Evolutionary conservation across 2,888 invertebrate species (phyloP).

Genomic region (Cephus spinipes): DNA sequence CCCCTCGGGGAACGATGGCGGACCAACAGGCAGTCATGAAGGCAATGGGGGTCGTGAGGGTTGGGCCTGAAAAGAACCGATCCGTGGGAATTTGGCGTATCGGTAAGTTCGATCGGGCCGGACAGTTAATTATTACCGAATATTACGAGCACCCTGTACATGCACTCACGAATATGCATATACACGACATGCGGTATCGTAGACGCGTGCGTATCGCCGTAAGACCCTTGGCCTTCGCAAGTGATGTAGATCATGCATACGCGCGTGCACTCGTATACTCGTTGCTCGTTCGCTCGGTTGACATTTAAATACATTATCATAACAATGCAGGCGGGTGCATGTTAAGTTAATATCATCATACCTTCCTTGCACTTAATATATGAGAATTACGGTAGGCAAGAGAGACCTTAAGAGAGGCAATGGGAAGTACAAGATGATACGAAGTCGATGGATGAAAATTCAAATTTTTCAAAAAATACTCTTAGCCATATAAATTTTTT

Average conservation of each 20-base stretch:
- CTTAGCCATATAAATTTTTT: neutral
- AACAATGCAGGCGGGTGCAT: slow-evolving; percentile 60
- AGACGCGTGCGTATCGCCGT: neutral
- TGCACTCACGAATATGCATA: neutral
- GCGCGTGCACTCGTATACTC: neutral
- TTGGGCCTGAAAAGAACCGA: neutral
- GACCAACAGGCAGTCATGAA: neutral
- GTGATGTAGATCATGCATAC: slow-evolving; percentile 1
- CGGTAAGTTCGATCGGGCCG: neutral
- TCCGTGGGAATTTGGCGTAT: neutral
- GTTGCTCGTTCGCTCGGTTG: slow-evolving; percentile 36
- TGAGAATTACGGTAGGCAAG: slow-evolving; percentile 3
- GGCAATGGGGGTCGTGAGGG: neutral
- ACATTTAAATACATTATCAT: slow-evolving; percentile 64
- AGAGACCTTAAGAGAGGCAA: slow-evolving; percentile 1
- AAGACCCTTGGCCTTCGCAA: neutral
- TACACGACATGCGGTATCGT: neutral
- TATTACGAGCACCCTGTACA: neutral
- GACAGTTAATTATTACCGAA: neutral
- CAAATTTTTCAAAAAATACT: neutral
- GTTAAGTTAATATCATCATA: slow-evolving; percentile 56
- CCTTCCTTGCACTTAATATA: slow-evolving; percentile 28
- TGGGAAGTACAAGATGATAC: neutral
- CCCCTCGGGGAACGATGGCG: neutral
- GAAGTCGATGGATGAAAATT: slow-evolving; percentile 2